phyloP scores from a whole-genome alignment of 2,797 vertebrate genomes.

The Psittacula echo region DNA sequence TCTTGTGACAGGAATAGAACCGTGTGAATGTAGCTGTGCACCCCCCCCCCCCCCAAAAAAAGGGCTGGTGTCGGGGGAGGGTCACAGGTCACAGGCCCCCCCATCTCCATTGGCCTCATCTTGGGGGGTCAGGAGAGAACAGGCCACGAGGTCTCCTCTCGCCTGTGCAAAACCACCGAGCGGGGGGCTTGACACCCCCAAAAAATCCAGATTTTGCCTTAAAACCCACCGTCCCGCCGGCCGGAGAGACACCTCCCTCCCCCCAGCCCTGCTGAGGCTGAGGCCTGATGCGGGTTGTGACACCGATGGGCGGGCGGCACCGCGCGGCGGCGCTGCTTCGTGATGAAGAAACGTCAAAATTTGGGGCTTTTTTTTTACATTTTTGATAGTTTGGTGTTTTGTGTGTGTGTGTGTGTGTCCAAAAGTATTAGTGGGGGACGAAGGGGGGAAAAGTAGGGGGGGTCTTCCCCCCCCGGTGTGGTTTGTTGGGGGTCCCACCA shows the following conservation, averaged over 20 bases:
- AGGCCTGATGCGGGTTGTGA: background rate
- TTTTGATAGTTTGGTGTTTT: background rate
- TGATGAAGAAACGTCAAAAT: background rate
- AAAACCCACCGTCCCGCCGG: background rate
- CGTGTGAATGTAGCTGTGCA: conserved; percentile 53
- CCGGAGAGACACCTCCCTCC: background rate
- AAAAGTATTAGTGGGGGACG: background rate
- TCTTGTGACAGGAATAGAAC: conserved; percentile 42
- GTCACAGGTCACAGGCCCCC: background rate
- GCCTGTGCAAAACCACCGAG: background rate
- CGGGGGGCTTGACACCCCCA: background rate
- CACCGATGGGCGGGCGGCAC: background rate
- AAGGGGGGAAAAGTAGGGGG: background rate
- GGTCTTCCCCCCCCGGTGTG: background rate
- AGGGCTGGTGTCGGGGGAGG: background rate
- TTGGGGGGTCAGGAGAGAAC: background rate
- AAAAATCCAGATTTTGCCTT: conserved; percentile 45
- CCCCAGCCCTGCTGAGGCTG: background rate
- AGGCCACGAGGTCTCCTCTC: background rate
- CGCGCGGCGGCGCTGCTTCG: background rate
- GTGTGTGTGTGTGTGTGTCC: background rate
- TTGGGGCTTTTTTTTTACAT: background rate
- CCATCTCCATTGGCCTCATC: background rate
- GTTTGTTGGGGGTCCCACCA: background rate
- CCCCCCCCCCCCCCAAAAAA: background rate